A percentile compares a stretch with the other conserved stretches of the same genome.
Conservation (phyloP, 2,797 vertebrate genomes). For the Otolemur crassicaudatus region DNA sequence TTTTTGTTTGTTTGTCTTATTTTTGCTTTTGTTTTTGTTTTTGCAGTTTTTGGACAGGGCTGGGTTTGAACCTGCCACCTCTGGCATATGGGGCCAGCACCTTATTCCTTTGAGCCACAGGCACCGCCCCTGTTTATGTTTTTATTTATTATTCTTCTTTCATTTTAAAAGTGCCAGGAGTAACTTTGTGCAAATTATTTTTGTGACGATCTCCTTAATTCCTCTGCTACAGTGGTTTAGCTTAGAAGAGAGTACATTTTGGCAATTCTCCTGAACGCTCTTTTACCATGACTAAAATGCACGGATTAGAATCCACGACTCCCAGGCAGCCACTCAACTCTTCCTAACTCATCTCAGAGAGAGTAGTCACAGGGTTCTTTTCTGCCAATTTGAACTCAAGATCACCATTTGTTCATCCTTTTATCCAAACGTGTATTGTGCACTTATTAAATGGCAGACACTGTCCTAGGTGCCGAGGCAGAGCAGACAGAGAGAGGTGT, state of each 20-base stretch:
- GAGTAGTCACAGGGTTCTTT: neutral
- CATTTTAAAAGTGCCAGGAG: neutral
- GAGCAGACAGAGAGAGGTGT: neutral
- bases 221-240: neutral
- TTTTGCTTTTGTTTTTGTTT: no score
- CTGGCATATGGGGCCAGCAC: no score
- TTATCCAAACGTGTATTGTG: neutral
- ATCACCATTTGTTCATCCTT: neutral
- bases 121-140: no score
- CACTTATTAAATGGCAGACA: neutral
- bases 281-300: neutral
- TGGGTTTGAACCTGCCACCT: no score
- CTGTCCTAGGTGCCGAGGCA: neutral
- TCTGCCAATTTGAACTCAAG: neutral
- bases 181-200: conserved; percentile 11
- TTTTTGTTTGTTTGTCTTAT: no score
- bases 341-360: neutral
- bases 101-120: no score
- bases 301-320: neutral
- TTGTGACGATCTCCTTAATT: neutral
- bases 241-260: neutral
- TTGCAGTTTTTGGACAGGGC: no score
- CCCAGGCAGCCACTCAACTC: neutral
- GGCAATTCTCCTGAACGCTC: neutral
- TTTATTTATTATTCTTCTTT: neutral